Evolutionary conservation across 2,888 invertebrate species (phyloP).

Genomic region (Phaedon cochleariae): DNA sequence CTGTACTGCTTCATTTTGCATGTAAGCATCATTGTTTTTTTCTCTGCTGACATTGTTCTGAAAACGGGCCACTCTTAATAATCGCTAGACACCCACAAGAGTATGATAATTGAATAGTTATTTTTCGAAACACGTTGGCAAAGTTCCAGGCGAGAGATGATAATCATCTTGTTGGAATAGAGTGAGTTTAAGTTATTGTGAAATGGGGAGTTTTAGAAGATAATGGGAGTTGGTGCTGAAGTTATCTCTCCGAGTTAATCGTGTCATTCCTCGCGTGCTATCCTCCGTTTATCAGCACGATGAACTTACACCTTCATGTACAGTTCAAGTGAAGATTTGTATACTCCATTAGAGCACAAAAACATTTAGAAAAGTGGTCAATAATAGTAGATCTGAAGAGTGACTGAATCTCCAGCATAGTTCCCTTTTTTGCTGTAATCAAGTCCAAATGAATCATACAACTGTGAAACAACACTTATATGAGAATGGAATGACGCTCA

Average conservation of each 20-base stretch:
- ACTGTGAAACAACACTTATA: no score
- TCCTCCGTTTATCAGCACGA: background rate
- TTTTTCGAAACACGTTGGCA: slow-evolving; percentile 41
- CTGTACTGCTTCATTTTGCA: slow-evolving; percentile 10
- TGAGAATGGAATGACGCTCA: no score
- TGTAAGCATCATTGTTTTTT: slow-evolving; percentile 25
- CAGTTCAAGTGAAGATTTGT: no score
- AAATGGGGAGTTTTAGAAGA: slow-evolving; percentile 44
- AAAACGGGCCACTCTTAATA: slow-evolving; percentile 32
- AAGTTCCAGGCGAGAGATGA: slow-evolving; percentile 37
- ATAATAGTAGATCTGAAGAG: no score
- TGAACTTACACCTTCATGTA: background rate
- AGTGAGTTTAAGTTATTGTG: slow-evolving; percentile 52
- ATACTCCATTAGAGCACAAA: no score
- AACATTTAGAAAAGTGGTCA: no score
- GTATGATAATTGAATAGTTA: slow-evolving; percentile 50
- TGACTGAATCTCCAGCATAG: no score
- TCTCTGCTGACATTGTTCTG: slow-evolving; percentile 31
- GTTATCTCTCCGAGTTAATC: slow-evolving; percentile 38
- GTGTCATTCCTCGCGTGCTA: slow-evolving; percentile 34
- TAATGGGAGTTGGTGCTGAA: slow-evolving; percentile 41
- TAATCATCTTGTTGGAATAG: slow-evolving; percentile 54
- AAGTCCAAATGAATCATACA: no score
- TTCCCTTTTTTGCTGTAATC: no score
- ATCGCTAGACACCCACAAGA: slow-evolving; percentile 42